Base-by-base conservation (phyloP, 2,797 vertebrate species). In the Darevskia nairensis region DNA sequence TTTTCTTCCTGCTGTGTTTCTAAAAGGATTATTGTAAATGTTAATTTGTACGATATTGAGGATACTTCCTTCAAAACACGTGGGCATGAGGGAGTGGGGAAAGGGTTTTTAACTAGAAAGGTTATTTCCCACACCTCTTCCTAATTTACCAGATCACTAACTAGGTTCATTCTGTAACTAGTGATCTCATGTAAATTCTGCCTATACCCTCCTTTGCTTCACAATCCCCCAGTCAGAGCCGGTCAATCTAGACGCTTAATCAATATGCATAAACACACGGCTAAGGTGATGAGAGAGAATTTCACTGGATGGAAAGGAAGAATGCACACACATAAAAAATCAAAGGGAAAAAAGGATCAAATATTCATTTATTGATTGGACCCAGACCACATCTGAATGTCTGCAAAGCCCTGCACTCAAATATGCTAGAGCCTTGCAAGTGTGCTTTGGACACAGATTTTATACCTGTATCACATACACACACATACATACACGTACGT, bases 161-260 rank as follows among this genome's bases (percentile, higher is more conserved):
- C n/a, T 29, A 81, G 50, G 39, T 64, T 74, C 75, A 71, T 44
- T 79, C 75, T 79, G 19, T 9, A 64, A 90, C 89, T 91, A 85
- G 88, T 92, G 92, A 96, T 93, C 94, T 92, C 94, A 93, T 78
- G 91, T 94, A 92, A 94, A 89, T 92, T 91, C 92, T 83, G 89
- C 91, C 93, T 92, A 92, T 74, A 90, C 90, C 83, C 86, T 89
- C 80, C 83, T 76, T 76, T 68, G 27, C 74, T 83, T 88, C 17
- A 35, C 72, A 90, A 82, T 83, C 23, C 27, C 41, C 35, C 25
- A n/a, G 50, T 11, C 27, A 25, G 39, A 74, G 8, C 35, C 1
- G 17, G 39, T 11, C 39, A 81, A 17, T 41, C 13, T 1, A 85
- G 39, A 25, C 27, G 69, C 64, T 84, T 27, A 82, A 76, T 82